Conservation (phyloP, 2,888 invertebrate species). For the Drosophila picticornis region DNA sequence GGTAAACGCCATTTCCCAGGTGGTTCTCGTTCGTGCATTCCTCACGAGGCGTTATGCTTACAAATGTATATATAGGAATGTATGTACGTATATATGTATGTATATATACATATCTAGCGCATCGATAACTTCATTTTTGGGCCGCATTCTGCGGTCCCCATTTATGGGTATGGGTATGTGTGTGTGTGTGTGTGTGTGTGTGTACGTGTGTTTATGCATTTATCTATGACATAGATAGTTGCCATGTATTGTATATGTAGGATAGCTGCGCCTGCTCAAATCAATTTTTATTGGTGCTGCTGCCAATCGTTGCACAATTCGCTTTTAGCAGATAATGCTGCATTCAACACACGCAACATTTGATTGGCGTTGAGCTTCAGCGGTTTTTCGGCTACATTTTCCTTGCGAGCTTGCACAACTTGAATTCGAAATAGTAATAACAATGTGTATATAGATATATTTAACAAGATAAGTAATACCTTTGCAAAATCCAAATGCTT, state of each 20-base stretch:
- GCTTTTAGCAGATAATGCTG: conserved; percentile 34
- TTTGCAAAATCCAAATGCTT: conserved; percentile 10
- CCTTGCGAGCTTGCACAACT: conserved; percentile 7
- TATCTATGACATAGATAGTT: conserved; percentile 37
- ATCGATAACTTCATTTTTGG: conserved; percentile 76
- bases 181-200: conserved; percentile 12
- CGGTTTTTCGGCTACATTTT: conserved; percentile 12
- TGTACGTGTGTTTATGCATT: conserved; percentile 11
- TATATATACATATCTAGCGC: conserved; percentile 14
- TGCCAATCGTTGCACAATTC: conserved; percentile 49
- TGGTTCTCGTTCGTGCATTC: conserved; percentile 53
- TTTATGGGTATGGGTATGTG: conserved; percentile 45
- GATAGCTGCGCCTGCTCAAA: conserved; percentile 22
- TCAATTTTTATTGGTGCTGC: conserved; percentile 53
- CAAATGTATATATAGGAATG: conserved; percentile 16
- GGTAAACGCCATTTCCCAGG: conserved; percentile 48
- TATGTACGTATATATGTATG: not conserved
- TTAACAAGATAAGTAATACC: not conserved
- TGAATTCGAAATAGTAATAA: conserved; percentile 6
- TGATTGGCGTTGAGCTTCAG: conserved; percentile 53
- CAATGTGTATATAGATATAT: conserved; percentile 3
- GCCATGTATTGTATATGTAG: conserved; percentile 5
- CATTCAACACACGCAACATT: conserved; percentile 48
- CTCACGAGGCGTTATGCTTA: conserved; percentile 65
- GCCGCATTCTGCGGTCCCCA: conserved; percentile 52